Evolutionary conservation across 2,113 vertebrate genomes (phyloP).

Genomic region (Phalacrocorax pelagicus): DNA sequence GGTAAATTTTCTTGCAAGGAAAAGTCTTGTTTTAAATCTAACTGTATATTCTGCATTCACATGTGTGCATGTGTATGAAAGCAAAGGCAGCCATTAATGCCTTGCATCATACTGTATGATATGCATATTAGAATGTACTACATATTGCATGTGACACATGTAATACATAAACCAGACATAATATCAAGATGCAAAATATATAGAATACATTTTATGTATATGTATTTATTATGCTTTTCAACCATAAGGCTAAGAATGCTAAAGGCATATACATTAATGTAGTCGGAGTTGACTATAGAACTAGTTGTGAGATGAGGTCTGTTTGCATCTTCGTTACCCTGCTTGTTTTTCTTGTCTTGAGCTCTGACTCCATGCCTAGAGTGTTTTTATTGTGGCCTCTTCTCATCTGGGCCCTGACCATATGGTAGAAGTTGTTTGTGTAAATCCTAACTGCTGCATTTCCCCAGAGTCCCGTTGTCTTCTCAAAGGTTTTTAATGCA

Average conservation of each 20-base stretch:
- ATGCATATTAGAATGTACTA: slow-evolving; percentile 1
- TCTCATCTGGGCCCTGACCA: neutral
- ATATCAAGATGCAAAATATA: neutral
- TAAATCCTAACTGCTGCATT: neutral
- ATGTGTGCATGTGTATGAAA: neutral
- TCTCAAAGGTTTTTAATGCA: neutral
- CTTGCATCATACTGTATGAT: neutral
- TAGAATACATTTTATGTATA: neutral
- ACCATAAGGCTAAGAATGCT: neutral
- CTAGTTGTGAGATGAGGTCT: neutral
- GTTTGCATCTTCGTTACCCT: neutral
- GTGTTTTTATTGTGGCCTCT: slow-evolving; percentile 25
- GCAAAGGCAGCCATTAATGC: neutral
- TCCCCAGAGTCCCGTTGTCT: neutral
- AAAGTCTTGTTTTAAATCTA: neutral
- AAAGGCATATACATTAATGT: neutral
- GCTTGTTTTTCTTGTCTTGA: neutral
- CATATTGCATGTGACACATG: slow-evolving; percentile 26
- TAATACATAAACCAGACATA: neutral
- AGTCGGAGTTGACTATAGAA: neutral
- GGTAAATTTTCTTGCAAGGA: neutral
- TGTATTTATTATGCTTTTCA: neutral
- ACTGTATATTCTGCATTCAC: neutral
- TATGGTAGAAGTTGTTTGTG: neutral
- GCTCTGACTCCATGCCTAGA: neutral